A percentile compares a stretch with the other conserved stretches of the same genome.
Conservation (phyloP, 2,113 vertebrate species). For the Mesocricetus auratus region DNA sequence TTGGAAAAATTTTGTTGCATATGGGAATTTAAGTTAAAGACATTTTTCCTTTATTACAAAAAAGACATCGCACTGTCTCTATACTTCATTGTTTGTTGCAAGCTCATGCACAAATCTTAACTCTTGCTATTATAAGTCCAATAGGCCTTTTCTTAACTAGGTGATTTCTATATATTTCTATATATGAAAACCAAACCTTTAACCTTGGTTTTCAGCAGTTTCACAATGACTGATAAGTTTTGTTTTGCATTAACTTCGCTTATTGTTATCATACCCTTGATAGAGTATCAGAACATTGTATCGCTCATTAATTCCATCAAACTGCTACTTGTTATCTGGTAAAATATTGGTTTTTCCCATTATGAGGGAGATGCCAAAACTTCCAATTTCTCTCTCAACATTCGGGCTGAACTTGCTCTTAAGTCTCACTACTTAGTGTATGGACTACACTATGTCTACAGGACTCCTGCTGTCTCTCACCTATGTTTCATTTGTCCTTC, state of each 20-base stretch:
- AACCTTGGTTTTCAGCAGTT: conserved; percentile 1
- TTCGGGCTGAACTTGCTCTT: not conserved
- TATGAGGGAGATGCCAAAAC: not conserved
- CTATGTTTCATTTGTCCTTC: not conserved
- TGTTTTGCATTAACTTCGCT: conserved; percentile 10
- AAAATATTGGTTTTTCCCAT: not conserved
- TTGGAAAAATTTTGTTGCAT: not conserved
- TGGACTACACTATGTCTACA: not conserved
- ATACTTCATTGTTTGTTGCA: not conserved
- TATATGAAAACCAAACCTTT: no score
- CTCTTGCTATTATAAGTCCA: conserved; percentile 31
- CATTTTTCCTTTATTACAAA: conserved; percentile 17
- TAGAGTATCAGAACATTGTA: not conserved
- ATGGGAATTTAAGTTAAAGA: not conserved
- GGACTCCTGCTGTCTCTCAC: not conserved
- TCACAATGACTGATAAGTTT: not conserved
- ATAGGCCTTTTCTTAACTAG: not conserved
- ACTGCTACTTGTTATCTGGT: not conserved
- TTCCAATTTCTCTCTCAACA: not conserved
- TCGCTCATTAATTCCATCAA: not conserved
- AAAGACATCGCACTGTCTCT: not conserved
- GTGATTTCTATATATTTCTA: not conserved
- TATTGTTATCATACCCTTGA: not conserved
- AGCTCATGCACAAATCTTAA: not conserved
- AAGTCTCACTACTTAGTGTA: not conserved